Base-by-base conservation (phyloP, 2,113 vertebrate genomes). In the Bombycilla garrulus region DNA sequence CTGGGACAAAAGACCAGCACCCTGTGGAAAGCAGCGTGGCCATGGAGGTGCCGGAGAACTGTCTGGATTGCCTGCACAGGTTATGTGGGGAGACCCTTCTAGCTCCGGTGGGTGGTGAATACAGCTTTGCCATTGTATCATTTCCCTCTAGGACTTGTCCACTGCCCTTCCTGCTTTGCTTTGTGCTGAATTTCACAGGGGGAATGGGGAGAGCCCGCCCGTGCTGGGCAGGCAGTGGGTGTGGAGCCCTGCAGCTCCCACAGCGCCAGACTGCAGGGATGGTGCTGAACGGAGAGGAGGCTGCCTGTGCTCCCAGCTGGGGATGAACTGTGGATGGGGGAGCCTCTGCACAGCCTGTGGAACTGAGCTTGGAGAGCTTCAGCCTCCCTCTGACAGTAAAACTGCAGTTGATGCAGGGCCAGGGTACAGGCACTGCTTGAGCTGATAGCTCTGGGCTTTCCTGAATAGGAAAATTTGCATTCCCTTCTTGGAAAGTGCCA, bases 301-400 rank as follows among this genome's bases (percentile, higher is more conserved):
- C 36, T 61, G 58, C 31, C 6, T 0, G 0, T 64, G 54, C 36
- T 10, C 3, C 0, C 1, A 1, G n/a, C 67, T 42, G 31, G 2
- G 5, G 42, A 14, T 2, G 3, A 0, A 0, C 5, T 14, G 15
- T 40, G 54, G 18, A 28, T 22, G 22, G 42, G 22, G 42, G 35
- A 44, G 12, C 29, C 45, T 15, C 53, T 19, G 50, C 40, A 8
- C 2, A 2, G 23, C 35, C 8, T 2, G 19, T 1, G 5, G 38
- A 48, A 23, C 48, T 1, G 1, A 25, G n/a, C 40, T 40, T 28
- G 56, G 47, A 50, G 33, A 64, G 7, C 35, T 40, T 58, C 67
- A 69, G 45, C 38, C 21, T 65, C 45, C 23, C 26, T 62, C 29
- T 35, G 48, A 6, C 5, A 26, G 45, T 20, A 73, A 77, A 73